Base-by-base conservation (phyloP, 1,140 invertebrate genomes). In the Propsilocerus akamusi region DNA sequence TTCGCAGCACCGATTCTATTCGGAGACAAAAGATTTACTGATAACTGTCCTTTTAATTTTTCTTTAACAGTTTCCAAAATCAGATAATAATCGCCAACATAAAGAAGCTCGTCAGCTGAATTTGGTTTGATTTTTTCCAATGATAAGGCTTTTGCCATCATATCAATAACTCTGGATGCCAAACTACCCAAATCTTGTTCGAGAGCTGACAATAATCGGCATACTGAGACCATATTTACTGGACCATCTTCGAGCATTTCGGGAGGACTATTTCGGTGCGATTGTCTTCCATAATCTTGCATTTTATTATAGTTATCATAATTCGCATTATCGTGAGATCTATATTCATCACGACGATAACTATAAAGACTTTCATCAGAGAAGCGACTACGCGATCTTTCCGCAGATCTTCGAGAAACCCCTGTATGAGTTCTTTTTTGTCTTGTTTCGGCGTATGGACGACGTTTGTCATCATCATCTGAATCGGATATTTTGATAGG, bases 31-130 rank as follows among this genome's bases (percentile, higher is more conserved):
- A 86, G 74, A 37, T 81, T 81, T 5, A 84, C 83, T 53, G 82
- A 76, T 26, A 84, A 62, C 49, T 84, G 80, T 28, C 85, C 86
- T 64, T 84, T 86, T 11, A 90, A 65, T 61, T 87, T 88, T 59
- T 89, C 85, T 59, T 87, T 87, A 0, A 80, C 77, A 0, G 83
- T 86, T 66, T 88, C 86, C 48, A 90, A 76, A 34, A 87, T 67
- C 0, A 84, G 78, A 56, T 75, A 75, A 47, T 81, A 76, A 26
- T 77, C 71, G 23, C 83, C 77, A 53, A 81, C 76, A 25, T 75
- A 69, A 0, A 88, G 58, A 3, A 88, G 55, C 48, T 79, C 74
- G 49, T 85, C 82, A 0, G 83, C 81, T 4, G 81, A 80, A 61
- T 83, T 83, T 1, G 80, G 70, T 53, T 69, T 66, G 0, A 46